Evolutionary conservation across 2,113 vertebrate genomes (phyloP).

Genomic region (Ariopsis seemanni): DNA sequence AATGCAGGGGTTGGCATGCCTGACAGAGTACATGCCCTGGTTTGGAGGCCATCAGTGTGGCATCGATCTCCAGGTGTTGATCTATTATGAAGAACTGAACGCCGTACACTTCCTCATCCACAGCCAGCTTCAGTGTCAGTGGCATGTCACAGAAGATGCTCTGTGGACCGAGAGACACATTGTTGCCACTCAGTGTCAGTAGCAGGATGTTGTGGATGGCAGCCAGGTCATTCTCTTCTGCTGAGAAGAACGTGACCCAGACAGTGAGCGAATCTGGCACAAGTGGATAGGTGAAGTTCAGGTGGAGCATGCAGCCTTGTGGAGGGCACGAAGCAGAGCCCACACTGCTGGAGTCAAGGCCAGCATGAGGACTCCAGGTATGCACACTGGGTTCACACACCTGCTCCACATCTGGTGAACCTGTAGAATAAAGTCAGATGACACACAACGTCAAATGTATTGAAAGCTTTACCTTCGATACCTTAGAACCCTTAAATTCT

Average conservation of each 20-base stretch:
- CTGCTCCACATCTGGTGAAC: conserved; percentile 95
- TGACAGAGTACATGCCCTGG: conserved; percentile 77
- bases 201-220: conserved; percentile 90
- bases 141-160: conserved; percentile 91
- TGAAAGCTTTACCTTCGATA: not conserved
- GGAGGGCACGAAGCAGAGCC: conserved; percentile 81
- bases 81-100: conserved; percentile 96
- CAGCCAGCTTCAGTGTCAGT: conserved; percentile 84
- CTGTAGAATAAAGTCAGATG: conserved; percentile 61
- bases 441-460: not conserved
- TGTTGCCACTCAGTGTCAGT: conserved; percentile 82
- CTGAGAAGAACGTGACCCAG: conserved; percentile 93
- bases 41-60: conserved; percentile 85
- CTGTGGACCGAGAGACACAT: conserved; percentile 88
- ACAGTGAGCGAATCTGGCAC: conserved; percentile 87
- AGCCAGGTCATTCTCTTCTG: conserved; percentile 81
- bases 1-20: conserved; percentile 81
- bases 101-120: conserved; percentile 82
- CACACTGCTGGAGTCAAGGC: conserved; percentile 77
- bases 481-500: not conserved
- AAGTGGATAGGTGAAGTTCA: conserved; percentile 84
- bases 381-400: conserved; percentile 92
- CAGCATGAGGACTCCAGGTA: conserved; percentile 93
- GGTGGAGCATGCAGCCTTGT: conserved; percentile 93
- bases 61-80: conserved; percentile 94